Evolutionary conservation across 2,113 vertebrate genomes (phyloP).

Genomic region (Mastomys coucha): DNA sequence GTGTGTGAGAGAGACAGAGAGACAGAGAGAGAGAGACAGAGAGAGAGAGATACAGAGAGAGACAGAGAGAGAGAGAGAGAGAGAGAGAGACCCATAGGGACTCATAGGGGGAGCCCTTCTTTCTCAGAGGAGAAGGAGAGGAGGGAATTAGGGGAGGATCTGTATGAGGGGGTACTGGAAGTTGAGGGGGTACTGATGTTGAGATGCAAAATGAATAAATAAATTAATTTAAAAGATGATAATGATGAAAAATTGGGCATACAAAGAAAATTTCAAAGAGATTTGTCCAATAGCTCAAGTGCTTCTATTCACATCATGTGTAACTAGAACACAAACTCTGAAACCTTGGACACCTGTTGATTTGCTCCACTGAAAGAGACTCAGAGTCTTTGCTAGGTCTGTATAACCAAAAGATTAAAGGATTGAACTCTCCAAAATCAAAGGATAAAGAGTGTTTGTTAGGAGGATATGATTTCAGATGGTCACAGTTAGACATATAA

Average conservation of each 20-base stretch:
- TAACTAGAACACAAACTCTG: conserved; percentile 9
- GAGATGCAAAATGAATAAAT: too few relatives aligned
- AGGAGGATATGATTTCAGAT: neutral
- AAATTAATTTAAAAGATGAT: too few relatives aligned
- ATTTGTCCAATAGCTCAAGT: neutral
- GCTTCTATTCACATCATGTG: neutral
- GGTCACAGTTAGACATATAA: neutral
- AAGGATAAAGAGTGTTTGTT: neutral
- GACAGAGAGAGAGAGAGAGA: too few relatives aligned
- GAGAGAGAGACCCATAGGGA: too few relatives aligned
- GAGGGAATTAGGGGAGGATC: too few relatives aligned
- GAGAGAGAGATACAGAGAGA: too few relatives aligned
- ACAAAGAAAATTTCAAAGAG: conserved; percentile 9
- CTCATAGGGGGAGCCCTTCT: too few relatives aligned
- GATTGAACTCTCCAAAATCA: neutral
- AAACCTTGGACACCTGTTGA: neutral
- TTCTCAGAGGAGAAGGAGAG: too few relatives aligned
- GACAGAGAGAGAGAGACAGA: too few relatives aligned
- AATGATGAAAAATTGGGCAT: conserved; percentile 8
- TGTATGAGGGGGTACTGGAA: too few relatives aligned
- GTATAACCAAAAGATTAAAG: conserved; percentile 47
- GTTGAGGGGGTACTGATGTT: too few relatives aligned
- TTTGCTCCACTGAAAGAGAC: neutral
- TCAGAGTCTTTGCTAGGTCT: neutral
- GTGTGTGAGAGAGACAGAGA: too few relatives aligned